Evolutionary conservation across 2,113 vertebrate genomes (phyloP).

Genomic region (Triplophysa tibetana): DNA sequence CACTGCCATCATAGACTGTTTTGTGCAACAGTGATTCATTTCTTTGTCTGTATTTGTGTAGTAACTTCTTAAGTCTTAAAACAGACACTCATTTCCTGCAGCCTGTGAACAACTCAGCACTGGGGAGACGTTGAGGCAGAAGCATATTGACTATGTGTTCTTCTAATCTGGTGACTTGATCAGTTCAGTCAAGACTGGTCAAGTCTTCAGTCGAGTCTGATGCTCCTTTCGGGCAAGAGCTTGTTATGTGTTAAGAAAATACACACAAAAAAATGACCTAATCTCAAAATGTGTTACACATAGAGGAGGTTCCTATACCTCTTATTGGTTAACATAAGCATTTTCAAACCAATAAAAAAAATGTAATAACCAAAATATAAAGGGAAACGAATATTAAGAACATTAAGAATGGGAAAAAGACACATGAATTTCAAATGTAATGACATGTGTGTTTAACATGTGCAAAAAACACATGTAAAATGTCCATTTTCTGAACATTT

Average conservation of each 20-base stretch:
- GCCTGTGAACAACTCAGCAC: conserved; percentile 23
- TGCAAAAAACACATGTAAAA: too few species aligned
- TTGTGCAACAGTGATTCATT: not conserved
- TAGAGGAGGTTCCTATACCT: too few species aligned
- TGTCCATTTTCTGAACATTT: too few species aligned
- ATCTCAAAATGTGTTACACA: too few species aligned
- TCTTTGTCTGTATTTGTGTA: conserved; percentile 28
- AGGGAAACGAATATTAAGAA: too few species aligned
- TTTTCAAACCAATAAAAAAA: too few species aligned
- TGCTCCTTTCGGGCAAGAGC: not conserved
- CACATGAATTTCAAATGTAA: too few species aligned
- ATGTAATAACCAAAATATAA: too few species aligned
- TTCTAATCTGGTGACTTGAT: conserved; percentile 20
- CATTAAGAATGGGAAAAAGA: too few species aligned
- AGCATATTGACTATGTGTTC: conserved; percentile 15
- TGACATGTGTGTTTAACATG: too few species aligned
- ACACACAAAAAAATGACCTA: too few species aligned
- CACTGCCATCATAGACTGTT: conserved; percentile 9
- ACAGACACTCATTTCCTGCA: conserved; percentile 23
- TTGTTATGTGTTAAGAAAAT: not conserved
- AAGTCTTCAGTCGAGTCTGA: not conserved
- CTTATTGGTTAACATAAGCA: too few species aligned
- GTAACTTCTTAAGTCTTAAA: not conserved
- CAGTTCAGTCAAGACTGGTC: not conserved
- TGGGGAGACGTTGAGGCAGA: not conserved